These are phyloP conservation scores for Acrobasis repandana DNA, from an alignment of 2,888 invertebrate species.

Conservation along the genomic window DNA sequence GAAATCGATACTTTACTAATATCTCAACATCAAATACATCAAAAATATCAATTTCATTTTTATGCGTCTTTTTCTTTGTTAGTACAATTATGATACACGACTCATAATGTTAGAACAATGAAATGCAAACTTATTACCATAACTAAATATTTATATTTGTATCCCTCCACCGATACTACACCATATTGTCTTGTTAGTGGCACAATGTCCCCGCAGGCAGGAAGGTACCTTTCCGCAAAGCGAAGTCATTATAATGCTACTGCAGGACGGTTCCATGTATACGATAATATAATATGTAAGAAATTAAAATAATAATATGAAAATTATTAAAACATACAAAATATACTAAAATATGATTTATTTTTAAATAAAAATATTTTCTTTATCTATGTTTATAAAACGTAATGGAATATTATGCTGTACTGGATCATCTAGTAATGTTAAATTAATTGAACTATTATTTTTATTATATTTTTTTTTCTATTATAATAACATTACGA, in stretches of 20 bases:
- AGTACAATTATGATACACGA: conserved; percentile 47
- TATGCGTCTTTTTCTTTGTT: conserved; percentile 49
- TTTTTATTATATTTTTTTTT: too few relatives aligned
- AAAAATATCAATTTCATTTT: conserved; percentile 37
- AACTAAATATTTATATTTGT: conserved; percentile 47
- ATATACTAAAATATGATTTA: not conserved
- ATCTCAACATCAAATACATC: conserved; percentile 47
- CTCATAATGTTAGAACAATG: conserved; percentile 56
- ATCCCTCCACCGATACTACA: conserved; percentile 71
- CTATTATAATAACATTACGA: too few relatives aligned
- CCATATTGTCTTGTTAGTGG: conserved; percentile 70
- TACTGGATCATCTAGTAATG: too few relatives aligned
- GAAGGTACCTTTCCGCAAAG: conserved; percentile 83
- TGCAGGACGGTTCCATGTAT: conserved; percentile 45
- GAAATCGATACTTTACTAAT: conserved; percentile 63
- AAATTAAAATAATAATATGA: conserved; percentile 8
- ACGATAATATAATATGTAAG: conserved; percentile 16
- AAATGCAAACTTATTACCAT: conserved; percentile 59
- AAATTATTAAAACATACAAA: conserved; percentile 4
- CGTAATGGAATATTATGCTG: too few relatives aligned
- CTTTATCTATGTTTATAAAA: too few relatives aligned
- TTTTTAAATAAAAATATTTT: not conserved
- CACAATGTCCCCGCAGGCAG: conserved; percentile 80
- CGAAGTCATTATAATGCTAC: conserved; percentile 77
- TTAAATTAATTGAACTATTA: too few relatives aligned